phyloP scores from a whole-genome alignment of 2,888 invertebrate species.

The Lasius platythorax region DNA sequence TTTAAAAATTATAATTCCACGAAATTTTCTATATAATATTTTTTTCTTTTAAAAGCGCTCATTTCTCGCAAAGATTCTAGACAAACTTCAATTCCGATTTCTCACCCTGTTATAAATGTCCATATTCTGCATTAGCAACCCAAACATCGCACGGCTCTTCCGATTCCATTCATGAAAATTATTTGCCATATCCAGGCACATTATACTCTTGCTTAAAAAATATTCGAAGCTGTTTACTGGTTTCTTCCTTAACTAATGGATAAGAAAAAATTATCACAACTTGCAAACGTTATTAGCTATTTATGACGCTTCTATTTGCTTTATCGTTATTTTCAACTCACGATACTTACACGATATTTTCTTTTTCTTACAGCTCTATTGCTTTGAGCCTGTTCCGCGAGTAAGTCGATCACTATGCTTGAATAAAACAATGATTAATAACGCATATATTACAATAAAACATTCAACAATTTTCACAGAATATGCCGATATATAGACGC shows the following conservation, averaged over 20 bases:
- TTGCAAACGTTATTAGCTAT: background rate
- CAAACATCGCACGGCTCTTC: background rate
- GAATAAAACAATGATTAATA: constrained; percentile 11
- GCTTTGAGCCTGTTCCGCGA: background rate
- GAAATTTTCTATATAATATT: background rate
- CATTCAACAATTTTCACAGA: background rate
- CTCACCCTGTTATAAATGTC: background rate
- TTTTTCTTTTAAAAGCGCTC: background rate
- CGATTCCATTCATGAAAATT: background rate
- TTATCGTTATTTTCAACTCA: background rate
- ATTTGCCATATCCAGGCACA: background rate
- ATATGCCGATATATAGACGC: background rate
- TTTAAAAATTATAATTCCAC: background rate
- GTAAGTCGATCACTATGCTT: background rate
- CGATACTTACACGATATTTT: background rate
- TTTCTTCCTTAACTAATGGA: background rate
- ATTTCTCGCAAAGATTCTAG: background rate
- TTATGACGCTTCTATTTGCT: background rate
- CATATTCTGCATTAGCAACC: background rate
- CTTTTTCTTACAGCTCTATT: background rate
- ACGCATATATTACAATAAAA: background rate
- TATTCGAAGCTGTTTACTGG: background rate
- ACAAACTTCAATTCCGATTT: background rate
- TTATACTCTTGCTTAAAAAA: background rate
- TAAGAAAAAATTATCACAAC: background rate